Evolutionary conservation across 2,113 vertebrate species (phyloP).

Genomic region (Cariama cristata): DNA sequence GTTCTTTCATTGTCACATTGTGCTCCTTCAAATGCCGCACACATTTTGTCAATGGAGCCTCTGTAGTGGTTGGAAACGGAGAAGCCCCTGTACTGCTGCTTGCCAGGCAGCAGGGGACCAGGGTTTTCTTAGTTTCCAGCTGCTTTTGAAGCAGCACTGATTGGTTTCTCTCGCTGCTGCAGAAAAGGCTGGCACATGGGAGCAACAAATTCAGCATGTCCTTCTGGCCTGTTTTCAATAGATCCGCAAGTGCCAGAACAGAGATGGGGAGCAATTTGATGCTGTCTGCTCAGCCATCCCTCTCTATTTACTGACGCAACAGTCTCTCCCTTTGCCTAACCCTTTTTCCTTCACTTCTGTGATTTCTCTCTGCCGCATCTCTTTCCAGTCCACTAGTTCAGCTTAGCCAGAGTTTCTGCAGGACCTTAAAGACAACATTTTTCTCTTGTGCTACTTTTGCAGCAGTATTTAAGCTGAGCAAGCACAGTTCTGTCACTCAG

Average conservation of each 20-base stretch:
- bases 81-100: slow-evolving; percentile 55
- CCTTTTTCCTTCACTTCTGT: neutral
- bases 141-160: slow-evolving; percentile 63
- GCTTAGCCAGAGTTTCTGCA: neutral
- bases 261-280: slow-evolving; percentile 39
- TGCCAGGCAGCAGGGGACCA: slow-evolving; percentile 56
- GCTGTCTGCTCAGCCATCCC: slow-evolving; percentile 27
- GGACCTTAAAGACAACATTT: neutral
- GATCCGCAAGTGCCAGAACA: slow-evolving; percentile 47
- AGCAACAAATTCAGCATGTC: slow-evolving; percentile 69
- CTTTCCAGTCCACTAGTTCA: neutral
- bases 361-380: neutral
- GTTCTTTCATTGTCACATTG: slow-evolving; percentile 67
- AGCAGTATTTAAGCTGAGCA: neutral
- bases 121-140: slow-evolving; percentile 67
- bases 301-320: neutral
- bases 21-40: slow-evolving; percentile 15
- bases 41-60: slow-evolving; percentile 65
- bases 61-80: slow-evolving; percentile 64
- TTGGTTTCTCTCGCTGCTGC: slow-evolving; percentile 54
- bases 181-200: slow-evolving; percentile 61
- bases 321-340: neutral
- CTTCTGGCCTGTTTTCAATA: slow-evolving; percentile 64
- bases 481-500: neutral
- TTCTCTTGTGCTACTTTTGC: neutral